Percentiles rank a stretch among this genome's conserved stretches.
These are phyloP conservation scores for Noctua fimbriata DNA, from an alignment of 2,888 invertebrate genomes.

Conservation along the genomic window DNA sequence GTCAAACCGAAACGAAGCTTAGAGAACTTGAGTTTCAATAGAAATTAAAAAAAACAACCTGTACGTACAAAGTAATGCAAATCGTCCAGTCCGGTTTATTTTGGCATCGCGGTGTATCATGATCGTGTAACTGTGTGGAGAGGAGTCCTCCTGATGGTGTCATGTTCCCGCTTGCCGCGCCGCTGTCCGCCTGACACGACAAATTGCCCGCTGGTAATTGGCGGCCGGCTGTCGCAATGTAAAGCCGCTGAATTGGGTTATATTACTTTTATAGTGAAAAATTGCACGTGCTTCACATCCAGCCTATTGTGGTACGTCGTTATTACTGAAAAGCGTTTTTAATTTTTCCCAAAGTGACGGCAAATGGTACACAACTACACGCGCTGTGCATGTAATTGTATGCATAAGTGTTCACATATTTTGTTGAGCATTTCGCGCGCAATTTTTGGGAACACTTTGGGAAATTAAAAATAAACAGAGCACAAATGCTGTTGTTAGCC, in stretches of 20 bases:
- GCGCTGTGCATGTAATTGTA: slow-evolving; percentile 51
- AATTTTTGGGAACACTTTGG: slow-evolving; percentile 47
- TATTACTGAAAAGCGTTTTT: slow-evolving; percentile 59
- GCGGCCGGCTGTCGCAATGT: slow-evolving; percentile 73
- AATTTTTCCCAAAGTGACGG: slow-evolving; percentile 54
- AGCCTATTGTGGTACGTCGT: slow-evolving; percentile 54
- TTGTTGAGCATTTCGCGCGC: slow-evolving; percentile 35
- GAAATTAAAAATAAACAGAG: slow-evolving; percentile 60
- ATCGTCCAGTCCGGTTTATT: slow-evolving; percentile 27
- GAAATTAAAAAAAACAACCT: slow-evolving; percentile 3
- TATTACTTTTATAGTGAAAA: slow-evolving; percentile 73
- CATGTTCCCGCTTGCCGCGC: slow-evolving; percentile 68
- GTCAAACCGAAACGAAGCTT: slow-evolving; percentile 6
- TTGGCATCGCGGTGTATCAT: slow-evolving; percentile 42
- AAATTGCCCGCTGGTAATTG: slow-evolving; percentile 80
- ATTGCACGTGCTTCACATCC: slow-evolving; percentile 66
- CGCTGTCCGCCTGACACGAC: slow-evolving; percentile 74
- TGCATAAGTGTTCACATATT: slow-evolving; percentile 48
- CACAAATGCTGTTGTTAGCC: slow-evolving; percentile 20
- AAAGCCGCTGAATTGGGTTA: slow-evolving; percentile 71
- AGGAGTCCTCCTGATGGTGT: slow-evolving; percentile 65
- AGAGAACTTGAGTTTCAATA: background rate
- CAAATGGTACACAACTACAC: slow-evolving; percentile 39
- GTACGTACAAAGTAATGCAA: slow-evolving; percentile 3
- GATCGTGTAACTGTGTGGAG: slow-evolving; percentile 52